Base-by-base conservation (phyloP, 2,797 vertebrate genomes). In the Schizothorax lantsangensis region DNA sequence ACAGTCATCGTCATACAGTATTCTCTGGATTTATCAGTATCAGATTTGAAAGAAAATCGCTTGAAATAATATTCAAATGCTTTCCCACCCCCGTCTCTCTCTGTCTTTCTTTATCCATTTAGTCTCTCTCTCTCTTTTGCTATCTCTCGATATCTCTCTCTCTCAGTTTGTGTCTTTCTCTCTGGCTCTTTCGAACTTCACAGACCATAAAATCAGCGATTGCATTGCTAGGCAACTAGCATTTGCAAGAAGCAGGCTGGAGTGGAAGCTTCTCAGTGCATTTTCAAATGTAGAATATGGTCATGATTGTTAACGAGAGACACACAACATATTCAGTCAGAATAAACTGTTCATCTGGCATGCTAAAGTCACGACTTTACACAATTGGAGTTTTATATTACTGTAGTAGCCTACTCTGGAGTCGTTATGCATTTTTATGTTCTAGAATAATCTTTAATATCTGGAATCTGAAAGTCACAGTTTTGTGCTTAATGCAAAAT, bases 141-240 rank as follows among this genome's bases (percentile, higher is more conserved):
- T 52, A 64, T 85, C 78, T 62, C 54, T 49, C 12, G 6, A 62
- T 45, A 19, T 72, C 66, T 80, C 43, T 80, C 47, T 86, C 66
- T 88, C 49, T 26, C 54, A 84, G 43, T 87, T 54, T 85, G 14
- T 86, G 38, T 88, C 15, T 81, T 33, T 86, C 79, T 83, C 45
- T 89, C 62, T 78, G 77, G 84, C 83, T 86, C 86, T 84, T 88
- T 79, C 69, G 26, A 94, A 93, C 92, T 92, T 94, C 93, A 93
- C 92, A 93, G 92, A 95, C 93, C 94, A 95, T 93, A 94, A 95
- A 96, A 95, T 94, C 93, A 93, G 91, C 92, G 91, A 95, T 94
- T 94, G 94, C 94, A 96, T 96, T 96, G 95, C 95, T 96, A 96
- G 95, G 95, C 95, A 96, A 96, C 95, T 94, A 95, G 93, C 95